Percentiles rank a stretch among this genome's conserved stretches.
Conservation (phyloP, 2,797 vertebrate genomes). For the Hypotaenidia okinawae region DNA sequence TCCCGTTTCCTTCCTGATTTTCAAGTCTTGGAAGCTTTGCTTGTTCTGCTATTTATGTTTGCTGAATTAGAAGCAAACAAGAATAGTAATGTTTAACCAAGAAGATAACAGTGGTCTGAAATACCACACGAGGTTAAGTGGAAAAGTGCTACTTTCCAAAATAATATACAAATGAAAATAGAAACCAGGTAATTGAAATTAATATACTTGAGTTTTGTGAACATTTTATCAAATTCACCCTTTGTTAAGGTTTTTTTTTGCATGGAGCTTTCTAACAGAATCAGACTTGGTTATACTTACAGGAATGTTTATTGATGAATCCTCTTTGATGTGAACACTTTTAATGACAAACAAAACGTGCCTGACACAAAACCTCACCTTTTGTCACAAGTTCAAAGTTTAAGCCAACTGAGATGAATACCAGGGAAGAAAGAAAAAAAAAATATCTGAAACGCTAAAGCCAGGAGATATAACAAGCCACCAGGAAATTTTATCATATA, state of each 20-base stretch:
- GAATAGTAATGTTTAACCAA: background rate
- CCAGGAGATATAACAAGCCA: background rate
- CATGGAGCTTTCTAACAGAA: background rate
- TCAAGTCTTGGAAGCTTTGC: background rate
- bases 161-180: background rate
- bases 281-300: background rate
- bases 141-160: background rate
- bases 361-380: background rate
- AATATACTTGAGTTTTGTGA: background rate
- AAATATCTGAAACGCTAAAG: background rate
- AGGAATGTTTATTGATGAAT: background rate
- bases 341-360: background rate
- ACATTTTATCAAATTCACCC: background rate
- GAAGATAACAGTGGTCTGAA: background rate
- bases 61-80: background rate
- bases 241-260: background rate
- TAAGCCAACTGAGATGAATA: background rate
- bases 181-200: background rate
- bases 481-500: background rate
- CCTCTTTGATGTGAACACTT: background rate
- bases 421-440: background rate
- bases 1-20: background rate
- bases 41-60: background rate
- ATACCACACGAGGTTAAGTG: background rate
- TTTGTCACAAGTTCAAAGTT: background rate